phyloP scores from a whole-genome alignment of 2,888 invertebrate species.

The Meteorus cinctellus region DNA sequence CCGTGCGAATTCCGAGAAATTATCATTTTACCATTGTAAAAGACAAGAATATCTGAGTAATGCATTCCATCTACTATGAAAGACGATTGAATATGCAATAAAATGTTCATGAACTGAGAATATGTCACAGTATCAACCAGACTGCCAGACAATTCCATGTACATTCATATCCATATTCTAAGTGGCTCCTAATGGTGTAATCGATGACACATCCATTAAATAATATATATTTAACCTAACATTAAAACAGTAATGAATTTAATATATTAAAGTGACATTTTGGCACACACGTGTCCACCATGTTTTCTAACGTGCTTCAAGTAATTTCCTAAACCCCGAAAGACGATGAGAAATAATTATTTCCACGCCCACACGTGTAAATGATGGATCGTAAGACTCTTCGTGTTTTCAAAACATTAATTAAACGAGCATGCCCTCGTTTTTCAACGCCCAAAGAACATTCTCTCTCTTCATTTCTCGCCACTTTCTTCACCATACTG shows the following conservation, averaged over 20 bases:
- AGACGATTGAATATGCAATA: neutral
- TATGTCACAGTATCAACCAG: neutral
- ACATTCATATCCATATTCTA: neutral
- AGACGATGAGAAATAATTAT: slow-evolving; percentile 51
- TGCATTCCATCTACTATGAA: neutral
- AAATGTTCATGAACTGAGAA: neutral
- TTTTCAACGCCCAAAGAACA: slow-evolving; percentile 54
- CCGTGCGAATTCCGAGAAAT: neutral
- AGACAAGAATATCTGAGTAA: neutral
- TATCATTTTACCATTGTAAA: neutral
- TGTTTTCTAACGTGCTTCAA: slow-evolving; percentile 22
- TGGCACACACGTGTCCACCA: slow-evolving; percentile 13
- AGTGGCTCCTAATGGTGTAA: neutral
- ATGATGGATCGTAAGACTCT: slow-evolving; percentile 54
- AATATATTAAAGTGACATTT: slow-evolving; percentile 1
- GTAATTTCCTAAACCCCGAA: slow-evolving; percentile 41
- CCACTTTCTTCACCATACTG: neutral
- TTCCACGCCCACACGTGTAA: slow-evolving; percentile 53
- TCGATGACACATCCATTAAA: slow-evolving; percentile 9
- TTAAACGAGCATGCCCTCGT: slow-evolving; percentile 60
- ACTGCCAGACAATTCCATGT: neutral
- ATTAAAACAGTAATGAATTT: neutral
- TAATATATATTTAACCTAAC: neutral
- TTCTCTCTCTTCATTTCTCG: slow-evolving; percentile 36
- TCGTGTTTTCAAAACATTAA: slow-evolving; percentile 61